Evolutionary conservation across 2,888 invertebrate genomes (phyloP).

Genomic region (Tetropium fuscum): DNA sequence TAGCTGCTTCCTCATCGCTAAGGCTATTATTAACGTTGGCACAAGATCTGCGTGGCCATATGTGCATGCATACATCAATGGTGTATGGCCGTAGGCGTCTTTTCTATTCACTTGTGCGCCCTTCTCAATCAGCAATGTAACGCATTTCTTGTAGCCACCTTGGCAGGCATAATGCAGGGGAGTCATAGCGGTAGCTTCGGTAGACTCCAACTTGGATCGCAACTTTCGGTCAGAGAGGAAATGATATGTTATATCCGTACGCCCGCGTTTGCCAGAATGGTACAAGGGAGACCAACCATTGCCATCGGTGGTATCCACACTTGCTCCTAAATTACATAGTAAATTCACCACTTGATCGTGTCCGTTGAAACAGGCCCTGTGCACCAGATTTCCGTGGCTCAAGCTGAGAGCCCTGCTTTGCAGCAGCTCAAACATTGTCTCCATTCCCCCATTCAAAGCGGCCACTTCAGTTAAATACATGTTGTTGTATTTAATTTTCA

Average conservation of each 20-base stretch:
- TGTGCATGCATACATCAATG: constrained; percentile 8
- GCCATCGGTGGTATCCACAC: neutral
- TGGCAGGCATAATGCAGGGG: constrained; percentile 25
- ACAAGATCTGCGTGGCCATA: constrained; percentile 17
- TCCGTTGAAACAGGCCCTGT: constrained; percentile 21
- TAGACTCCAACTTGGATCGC: neutral
- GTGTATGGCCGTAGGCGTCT: constrained; percentile 6
- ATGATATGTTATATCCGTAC: constrained; percentile 11
- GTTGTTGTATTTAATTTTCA: constrained; percentile 19
- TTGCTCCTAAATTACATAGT: constrained; percentile 14
- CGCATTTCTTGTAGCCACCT: constrained; percentile 17
- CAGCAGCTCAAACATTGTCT: constrained; percentile 6
- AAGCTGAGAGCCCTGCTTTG: neutral
- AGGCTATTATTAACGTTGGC: neutral
- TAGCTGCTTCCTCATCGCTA: neutral
- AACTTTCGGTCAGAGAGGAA: neutral
- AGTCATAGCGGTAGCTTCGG: neutral
- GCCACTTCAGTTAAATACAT: constrained; percentile 23
- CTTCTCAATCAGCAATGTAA: neutral
- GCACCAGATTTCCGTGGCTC: constrained; percentile 8
- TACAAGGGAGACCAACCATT: constrained; percentile 11
- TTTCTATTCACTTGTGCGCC: neutral
- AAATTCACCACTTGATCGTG: constrained; percentile 6
- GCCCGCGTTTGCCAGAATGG: neutral
- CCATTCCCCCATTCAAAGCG: constrained; percentile 4